Evolutionary conservation across 2,888 invertebrate species (phyloP), one percentile per base, ranked within the genome.

Genomic region (Sinopyrophorus schimmeli): DNA sequence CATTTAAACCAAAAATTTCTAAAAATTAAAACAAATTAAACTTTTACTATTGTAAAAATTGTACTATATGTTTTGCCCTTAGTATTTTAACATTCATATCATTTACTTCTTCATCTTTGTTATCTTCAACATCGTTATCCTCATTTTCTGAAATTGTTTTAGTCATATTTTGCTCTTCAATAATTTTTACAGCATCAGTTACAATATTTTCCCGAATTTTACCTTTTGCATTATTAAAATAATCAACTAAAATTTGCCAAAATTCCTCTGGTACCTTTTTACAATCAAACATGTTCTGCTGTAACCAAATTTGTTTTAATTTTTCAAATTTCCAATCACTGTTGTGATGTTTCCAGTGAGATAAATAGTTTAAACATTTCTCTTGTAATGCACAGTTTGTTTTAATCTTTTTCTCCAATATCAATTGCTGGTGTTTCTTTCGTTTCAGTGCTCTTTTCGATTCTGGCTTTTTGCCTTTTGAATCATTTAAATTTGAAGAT

Each of bases 311-410:
- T 73, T 90, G 90, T 50, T 82, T 81, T 1, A 83, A 71, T 70
- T 90, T 90, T 71, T 86, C 86, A 67, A 90, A 90, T 69, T 88
- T 90, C 90, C 90, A 90, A 60, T 85, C 80, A 28, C 72, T 72
- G 55, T 73, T 78, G 50, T 80, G 77, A 64, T 86, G 77, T 68
- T 87, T 85, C 89, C 90, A 90, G 63, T 83, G 80, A 1, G 81
- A 81, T 37, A 89, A 67, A 65, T 89, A 89, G 62, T 76, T 82
- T 10, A 83, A 72, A 48, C 83, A 83, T 49, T 82, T 81, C 28
- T 79, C 72, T 59, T 80, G 81, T 6, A 80, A 75, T 41, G 79
- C 78, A 40, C 79, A 74, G 60, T 78, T 79, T 6, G 73, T 69
- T 30, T 76, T 77, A 34, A 76, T 72, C 60, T 77, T 79, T 31